phyloP scores from a whole-genome alignment of 1,140 invertebrate genomes.

The Lysiphlebus fabarum region DNA sequence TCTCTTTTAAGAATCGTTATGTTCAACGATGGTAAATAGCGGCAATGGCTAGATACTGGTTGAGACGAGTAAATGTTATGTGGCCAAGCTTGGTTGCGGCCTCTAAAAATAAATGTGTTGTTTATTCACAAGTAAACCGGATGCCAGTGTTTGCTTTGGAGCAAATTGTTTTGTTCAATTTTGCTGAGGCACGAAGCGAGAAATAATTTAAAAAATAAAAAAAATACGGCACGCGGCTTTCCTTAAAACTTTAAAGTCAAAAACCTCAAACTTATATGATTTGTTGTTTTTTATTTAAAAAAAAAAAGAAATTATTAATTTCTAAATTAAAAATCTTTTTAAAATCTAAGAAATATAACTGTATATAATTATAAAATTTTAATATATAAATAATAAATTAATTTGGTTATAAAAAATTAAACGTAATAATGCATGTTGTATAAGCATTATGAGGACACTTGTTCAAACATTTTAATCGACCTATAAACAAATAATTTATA shows the following conservation, averaged over 20 bases:
- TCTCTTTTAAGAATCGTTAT: constrained; percentile 14
- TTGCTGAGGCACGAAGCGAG: constrained; percentile 35
- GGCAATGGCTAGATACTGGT: not conserved
- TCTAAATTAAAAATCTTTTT: too few species aligned
- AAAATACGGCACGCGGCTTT: too few species aligned
- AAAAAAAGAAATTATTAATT: too few species aligned
- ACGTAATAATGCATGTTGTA: constrained; percentile 2
- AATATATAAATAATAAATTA: too few species aligned
- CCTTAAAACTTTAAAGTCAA: too few species aligned
- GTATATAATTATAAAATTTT: too few species aligned
- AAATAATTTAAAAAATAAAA: too few species aligned
- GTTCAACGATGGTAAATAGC: constrained; percentile 16
- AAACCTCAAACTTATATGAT: too few species aligned
- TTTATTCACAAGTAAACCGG: constrained; percentile 59
- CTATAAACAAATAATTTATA: too few species aligned
- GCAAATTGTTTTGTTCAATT: constrained; percentile 58
- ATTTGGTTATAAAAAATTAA: too few species aligned
- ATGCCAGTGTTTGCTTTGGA: constrained; percentile 57
- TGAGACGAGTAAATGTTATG: constrained; percentile 38
- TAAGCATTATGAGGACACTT: constrained; percentile 21
- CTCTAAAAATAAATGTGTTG: constrained; percentile 59
- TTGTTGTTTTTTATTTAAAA: too few species aligned
- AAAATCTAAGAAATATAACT: too few species aligned
- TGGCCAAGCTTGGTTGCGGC: constrained; percentile 35
- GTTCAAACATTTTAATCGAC: not conserved